Evolutionary conservation across 2,113 vertebrate species (phyloP).

Genomic region (Pterocles burchelli): DNA sequence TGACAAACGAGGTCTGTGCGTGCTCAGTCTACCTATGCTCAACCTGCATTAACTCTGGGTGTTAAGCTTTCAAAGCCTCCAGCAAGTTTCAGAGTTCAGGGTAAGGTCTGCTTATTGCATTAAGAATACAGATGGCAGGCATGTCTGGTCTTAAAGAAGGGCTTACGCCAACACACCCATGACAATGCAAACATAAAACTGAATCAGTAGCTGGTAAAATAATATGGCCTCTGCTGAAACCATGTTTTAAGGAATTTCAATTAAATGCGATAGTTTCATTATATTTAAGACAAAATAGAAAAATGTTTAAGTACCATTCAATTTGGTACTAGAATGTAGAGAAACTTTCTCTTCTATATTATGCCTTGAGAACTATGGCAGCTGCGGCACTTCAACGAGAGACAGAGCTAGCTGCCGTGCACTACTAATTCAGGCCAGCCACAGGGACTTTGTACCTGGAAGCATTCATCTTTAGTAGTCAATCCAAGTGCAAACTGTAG

Average conservation of each 20-base stretch:
- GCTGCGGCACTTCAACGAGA: neutral
- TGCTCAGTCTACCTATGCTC: neutral
- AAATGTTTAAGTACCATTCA: neutral
- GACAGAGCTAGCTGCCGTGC: neutral
- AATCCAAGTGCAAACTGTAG: neutral
- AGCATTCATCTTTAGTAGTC: neutral
- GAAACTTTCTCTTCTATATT: neutral
- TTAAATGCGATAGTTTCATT: neutral
- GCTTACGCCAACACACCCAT: neutral
- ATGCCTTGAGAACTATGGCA: neutral
- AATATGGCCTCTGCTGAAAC: neutral
- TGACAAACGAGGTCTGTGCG: neutral
- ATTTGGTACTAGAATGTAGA: rapidly evolving
- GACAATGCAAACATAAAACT: neutral
- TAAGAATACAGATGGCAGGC: neutral
- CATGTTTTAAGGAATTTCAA: neutral
- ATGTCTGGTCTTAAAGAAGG: neutral
- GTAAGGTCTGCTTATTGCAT: neutral
- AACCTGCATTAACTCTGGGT: neutral
- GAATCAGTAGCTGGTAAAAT: neutral
- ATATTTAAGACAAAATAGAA: neutral
- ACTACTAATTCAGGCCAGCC: neutral
- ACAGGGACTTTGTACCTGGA: neutral
- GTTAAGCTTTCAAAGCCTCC: neutral
- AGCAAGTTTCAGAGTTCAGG: neutral